These are phyloP conservation scores for Rhabdomys pumilio DNA, from an alignment of 2,797 vertebrate genomes.

Conservation along the genomic window DNA sequence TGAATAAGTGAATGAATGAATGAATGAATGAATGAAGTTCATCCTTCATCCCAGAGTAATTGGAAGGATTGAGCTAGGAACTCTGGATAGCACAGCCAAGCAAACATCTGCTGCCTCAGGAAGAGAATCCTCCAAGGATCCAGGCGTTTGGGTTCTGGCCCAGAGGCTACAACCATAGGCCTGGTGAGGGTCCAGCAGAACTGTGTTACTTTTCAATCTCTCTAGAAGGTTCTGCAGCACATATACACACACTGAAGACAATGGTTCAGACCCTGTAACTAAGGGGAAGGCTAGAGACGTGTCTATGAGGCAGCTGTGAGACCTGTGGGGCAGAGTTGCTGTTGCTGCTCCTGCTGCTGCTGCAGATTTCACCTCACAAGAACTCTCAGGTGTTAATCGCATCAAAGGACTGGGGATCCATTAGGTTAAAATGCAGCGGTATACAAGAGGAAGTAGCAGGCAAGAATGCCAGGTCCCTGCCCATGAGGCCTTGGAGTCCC, in stretches of 20 bases:
- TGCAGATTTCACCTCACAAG: not conserved
- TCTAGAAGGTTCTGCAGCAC: not conserved
- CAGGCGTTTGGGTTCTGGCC: not conserved
- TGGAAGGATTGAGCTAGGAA: not conserved
- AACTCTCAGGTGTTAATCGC: not conserved
- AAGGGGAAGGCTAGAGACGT: not conserved
- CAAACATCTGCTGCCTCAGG: not conserved
- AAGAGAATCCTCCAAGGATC: not conserved
- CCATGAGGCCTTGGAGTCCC: not conserved
- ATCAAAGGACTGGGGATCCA: not conserved
- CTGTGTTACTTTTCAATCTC: not conserved
- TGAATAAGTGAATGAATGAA: not conserved
- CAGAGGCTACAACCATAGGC: not conserved
- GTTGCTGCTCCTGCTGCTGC: not conserved
- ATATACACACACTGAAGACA: not conserved
- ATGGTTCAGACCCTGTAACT: not conserved
- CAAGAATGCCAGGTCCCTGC: not conserved
- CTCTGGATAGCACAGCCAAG: not conserved
- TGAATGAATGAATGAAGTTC: no score
- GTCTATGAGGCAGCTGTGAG: not conserved
- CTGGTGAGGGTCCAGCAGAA: not conserved
- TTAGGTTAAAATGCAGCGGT: not conserved
- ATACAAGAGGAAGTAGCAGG: not conserved
- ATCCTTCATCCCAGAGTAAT: not conserved
- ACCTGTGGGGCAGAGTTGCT: not conserved